Evolutionary conservation across 2,888 invertebrate species (phyloP).

Genomic region (Bellardia pandia): DNA sequence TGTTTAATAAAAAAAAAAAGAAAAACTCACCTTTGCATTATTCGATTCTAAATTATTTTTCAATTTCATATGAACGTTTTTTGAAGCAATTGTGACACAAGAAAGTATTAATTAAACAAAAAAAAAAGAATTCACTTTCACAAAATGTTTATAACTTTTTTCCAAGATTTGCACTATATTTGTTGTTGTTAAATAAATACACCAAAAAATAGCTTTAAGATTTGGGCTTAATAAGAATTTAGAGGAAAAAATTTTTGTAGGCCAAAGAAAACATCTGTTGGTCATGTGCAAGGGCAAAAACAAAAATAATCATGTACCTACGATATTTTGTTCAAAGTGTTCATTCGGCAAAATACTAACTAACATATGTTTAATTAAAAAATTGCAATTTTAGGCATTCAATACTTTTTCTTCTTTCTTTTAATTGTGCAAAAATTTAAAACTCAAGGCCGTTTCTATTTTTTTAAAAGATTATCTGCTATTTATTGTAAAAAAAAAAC

Average conservation of each 20-base stretch:
- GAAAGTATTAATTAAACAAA: slow-evolving; percentile 19
- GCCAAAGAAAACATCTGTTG: slow-evolving; percentile 28
- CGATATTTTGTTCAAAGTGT: neutral
- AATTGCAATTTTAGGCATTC: neutral
- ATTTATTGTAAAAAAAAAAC: slow-evolving; percentile 2
- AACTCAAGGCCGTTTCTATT: slow-evolving; percentile 35
- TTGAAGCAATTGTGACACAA: neutral
- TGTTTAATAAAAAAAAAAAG: neutral
- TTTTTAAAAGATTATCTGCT: neutral
- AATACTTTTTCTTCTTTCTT: neutral
- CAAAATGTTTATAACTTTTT: neutral
- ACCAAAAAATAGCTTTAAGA: neutral
- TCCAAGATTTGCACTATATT: slow-evolving; percentile 10
- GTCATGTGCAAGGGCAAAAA: neutral
- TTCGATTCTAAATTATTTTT: slow-evolving; percentile 61
- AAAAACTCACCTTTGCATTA: slow-evolving; percentile 69
- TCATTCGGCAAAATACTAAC: neutral
- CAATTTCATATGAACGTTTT: slow-evolving; percentile 70
- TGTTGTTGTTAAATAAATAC: neutral
- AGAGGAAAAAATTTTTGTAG: neutral
- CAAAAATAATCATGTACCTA: no score
- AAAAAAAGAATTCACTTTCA: neutral
- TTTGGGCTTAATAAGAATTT: neutral
- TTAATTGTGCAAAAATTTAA: neutral
- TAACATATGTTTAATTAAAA: slow-evolving; percentile 31